Base-by-base conservation (phyloP, 2,888 invertebrate genomes). In the Unio delphinus region DNA sequence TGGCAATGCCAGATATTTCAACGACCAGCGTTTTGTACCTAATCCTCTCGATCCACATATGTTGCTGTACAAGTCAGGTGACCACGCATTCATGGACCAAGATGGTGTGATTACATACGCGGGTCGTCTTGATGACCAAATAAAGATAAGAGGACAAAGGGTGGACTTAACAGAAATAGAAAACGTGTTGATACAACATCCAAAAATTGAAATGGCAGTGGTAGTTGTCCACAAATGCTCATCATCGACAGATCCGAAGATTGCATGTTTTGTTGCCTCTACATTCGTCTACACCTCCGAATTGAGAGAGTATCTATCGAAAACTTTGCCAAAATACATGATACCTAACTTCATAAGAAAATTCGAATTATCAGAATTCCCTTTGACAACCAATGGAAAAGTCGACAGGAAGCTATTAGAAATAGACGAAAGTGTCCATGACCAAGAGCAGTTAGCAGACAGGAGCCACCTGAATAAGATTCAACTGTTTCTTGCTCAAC, bases 141-240 rank as follows among this genome's bases (percentile, higher is more conserved):
- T 82, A 0, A 82, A 82, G 62, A 73, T 82, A 59, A 65, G 82
- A 61, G 96, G 96, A 0, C 95, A 96, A 84, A 91, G 96, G 11
- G 95, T 96, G 0, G 95, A 96, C 86, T 91, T 96, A 65, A 92
- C 93, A 1, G 96, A 96, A 91, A 94, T 96, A 1, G 95, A 96
- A 56, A 72, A 73, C 55, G 70, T 75, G 17, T 57, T 79, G 1
- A 69, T 75, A 26, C 76, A 79, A 62, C 76, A 80, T 61, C 65
- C 71, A 26, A 72, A 76, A 61, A 72, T 80, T 20, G 74, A 77
- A 20, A 66, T 75, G 45, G 76, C 75, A 8, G 77, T 77, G 1
- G 79, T 77, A 28, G 77, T 79, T 23, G 65, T 67, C 7, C 75
- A 77, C 63, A 74, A 60, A 61, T 72, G 75, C 56, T 45, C 30